phyloP scores from a whole-genome alignment of 2,797 vertebrate species.

The Simalia tracyae region DNA sequence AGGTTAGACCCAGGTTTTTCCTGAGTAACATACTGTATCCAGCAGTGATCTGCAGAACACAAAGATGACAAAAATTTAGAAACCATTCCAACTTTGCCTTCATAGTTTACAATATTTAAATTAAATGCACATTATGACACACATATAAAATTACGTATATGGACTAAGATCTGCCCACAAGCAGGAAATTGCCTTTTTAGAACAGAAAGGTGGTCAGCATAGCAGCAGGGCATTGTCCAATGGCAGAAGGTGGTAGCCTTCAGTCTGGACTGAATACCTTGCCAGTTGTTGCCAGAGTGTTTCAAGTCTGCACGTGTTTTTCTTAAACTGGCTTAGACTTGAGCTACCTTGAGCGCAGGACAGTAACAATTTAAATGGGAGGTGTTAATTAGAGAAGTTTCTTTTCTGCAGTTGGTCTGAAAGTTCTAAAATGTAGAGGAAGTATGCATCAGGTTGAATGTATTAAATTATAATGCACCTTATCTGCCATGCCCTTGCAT shows the following conservation, averaged over 20 bases:
- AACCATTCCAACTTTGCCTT: neutral
- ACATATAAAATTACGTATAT: neutral
- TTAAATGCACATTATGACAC: neutral
- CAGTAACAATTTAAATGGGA: neutral
- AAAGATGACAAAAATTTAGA: neutral
- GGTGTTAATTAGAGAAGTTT: neutral
- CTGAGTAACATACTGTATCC: neutral
- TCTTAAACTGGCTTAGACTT: neutral
- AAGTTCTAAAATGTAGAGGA: neutral
- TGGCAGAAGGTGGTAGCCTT: neutral
- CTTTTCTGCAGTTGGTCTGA: neutral
- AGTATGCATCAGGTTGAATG: neutral
- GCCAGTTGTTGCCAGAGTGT: neutral
- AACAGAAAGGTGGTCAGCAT: neutral
- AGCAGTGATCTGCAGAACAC: neutral
- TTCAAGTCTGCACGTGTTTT: neutral
- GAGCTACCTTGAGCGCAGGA: neutral
- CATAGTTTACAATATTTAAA: neutral
- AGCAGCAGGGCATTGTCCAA: neutral
- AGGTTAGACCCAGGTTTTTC: neutral
- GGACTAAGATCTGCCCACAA: neutral
- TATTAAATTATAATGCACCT: neutral
- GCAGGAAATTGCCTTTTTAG: neutral
- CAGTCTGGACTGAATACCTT: neutral
- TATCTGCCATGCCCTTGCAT: neutral